Percentiles rank a stretch among this genome's conserved stretches.
phyloP scores from a whole-genome alignment of 2,797 vertebrate genomes.

The Hyperoplus immaculatus region DNA sequence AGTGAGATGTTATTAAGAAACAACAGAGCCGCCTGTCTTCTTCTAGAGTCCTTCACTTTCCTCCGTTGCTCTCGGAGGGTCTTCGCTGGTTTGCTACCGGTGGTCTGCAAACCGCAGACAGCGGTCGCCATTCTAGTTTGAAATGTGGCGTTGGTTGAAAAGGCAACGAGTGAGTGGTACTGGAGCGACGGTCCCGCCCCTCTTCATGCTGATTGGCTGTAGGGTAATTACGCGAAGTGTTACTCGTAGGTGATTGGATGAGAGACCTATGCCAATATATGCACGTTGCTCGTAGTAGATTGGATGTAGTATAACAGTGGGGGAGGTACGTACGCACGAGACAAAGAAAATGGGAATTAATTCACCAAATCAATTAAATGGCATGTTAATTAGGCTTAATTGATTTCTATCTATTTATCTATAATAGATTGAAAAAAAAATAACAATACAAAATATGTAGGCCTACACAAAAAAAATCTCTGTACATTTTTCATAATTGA shows the following conservation, averaged over 20 bases:
- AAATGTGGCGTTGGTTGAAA: conserved; percentile 41
- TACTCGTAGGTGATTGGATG: conserved; percentile 61
- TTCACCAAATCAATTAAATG: not conserved
- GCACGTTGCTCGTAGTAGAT: conserved; percentile 43
- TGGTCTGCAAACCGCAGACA: conserved; percentile 79
- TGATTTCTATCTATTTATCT: no score
- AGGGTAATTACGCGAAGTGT: not conserved
- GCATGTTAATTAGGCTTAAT: no score
- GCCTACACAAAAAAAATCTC: not conserved
- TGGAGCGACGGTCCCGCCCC: conserved; percentile 50
- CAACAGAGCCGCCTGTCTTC: conserved; percentile 92
- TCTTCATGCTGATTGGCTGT: conserved; percentile 62
- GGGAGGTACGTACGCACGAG: not conserved
- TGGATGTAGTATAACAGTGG: conserved; percentile 41
- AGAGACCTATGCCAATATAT: conserved; percentile 5
- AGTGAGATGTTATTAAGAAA: conserved; percentile 95
- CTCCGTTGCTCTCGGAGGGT: conserved; percentile 76
- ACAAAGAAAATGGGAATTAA: conserved; percentile 31
- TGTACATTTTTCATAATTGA: not conserved
- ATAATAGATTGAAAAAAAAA: no score
- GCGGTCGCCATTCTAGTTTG: conserved; percentile 90
- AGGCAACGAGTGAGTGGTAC: conserved; percentile 47
- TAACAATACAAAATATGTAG: no score
- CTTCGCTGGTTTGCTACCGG: conserved; percentile 68
- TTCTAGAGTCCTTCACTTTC: conserved; percentile 87